Evolutionary conservation across 2,888 invertebrate genomes (phyloP).

Genomic region (Drosophila engyochracea): DNA sequence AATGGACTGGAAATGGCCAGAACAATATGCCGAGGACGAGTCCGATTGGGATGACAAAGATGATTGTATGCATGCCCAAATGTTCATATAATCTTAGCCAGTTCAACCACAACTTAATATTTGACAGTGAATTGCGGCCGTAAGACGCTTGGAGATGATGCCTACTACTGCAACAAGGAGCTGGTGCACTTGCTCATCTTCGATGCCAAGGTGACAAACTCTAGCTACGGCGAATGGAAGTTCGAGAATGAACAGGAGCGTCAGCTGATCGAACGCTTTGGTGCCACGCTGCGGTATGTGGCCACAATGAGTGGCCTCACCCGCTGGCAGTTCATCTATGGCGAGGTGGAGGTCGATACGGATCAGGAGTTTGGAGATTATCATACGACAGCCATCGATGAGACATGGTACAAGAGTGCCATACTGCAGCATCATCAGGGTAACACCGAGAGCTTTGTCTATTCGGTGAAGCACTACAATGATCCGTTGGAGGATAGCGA

Average conservation of each 20-base stretch:
- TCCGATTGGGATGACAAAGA: conserved; percentile 81
- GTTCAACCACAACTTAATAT: not conserved
- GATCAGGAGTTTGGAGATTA: conserved; percentile 90
- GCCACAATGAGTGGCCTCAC: conserved; percentile 96
- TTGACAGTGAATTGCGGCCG: conserved; percentile 88
- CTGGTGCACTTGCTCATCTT: conserved; percentile 94
- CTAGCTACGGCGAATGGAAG: conserved; percentile 87
- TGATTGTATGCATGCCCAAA: conserved; percentile 68
- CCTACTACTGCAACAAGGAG: conserved; percentile 94
- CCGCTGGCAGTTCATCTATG: conserved; percentile 92
- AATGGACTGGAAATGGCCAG: conserved; percentile 88
- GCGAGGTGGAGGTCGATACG: conserved; percentile 86
- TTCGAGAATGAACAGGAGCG: conserved; percentile 86
- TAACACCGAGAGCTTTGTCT: conserved; percentile 90
- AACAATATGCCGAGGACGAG: conserved; percentile 87
- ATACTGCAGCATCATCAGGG: conserved; percentile 93
- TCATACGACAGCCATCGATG: conserved; percentile 92
- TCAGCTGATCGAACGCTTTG: conserved; percentile 88
- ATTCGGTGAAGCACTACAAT: conserved; percentile 89
- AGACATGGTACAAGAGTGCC: conserved; percentile 96
- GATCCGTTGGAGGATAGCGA: conserved; percentile 86
- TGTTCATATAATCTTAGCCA: not conserved
- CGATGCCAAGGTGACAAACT: conserved; percentile 91
- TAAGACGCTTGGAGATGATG: conserved; percentile 88
- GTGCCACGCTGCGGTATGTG: conserved; percentile 92